These are phyloP conservation scores for Chrysochloris asiatica DNA, from an alignment of 2,113 vertebrate genomes.

Conservation along the genomic window DNA sequence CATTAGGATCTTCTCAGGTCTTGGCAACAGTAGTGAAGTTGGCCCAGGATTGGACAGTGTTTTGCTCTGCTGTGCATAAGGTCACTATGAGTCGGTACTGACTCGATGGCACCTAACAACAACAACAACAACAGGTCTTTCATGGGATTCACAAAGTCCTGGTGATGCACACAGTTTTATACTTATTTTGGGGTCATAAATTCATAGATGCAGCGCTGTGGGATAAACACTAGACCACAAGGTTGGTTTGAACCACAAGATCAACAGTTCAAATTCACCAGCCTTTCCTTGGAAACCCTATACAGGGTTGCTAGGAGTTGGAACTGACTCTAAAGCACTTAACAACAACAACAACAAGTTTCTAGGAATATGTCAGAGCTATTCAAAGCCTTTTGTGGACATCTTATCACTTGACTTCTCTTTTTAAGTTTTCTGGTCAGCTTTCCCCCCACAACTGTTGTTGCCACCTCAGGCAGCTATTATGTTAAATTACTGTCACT, in stretches of 20 bases:
- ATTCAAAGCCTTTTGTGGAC: constrained; percentile 12
- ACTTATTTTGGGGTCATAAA: constrained; percentile 1
- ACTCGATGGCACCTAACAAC: too few species aligned
- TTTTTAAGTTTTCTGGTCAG: constrained; percentile 12
- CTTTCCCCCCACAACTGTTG: constrained; percentile 33
- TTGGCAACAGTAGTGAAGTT: too few species aligned
- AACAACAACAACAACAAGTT: background rate
- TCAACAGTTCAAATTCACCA: too few species aligned
- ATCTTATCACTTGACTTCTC: constrained; percentile 34
- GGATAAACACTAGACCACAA: too few species aligned
- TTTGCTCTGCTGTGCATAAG: too few species aligned
- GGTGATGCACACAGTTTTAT: background rate
- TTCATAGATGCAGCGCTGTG: background rate
- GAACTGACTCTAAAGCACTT: too few species aligned
- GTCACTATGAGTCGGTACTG: too few species aligned
- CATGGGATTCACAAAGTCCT: background rate
- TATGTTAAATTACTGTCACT: constrained; percentile 14
- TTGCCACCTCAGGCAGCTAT: background rate
- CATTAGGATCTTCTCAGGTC: background rate
- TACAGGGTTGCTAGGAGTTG: too few species aligned
- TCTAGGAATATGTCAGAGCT: background rate
- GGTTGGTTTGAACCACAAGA: too few species aligned
- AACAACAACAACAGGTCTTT: too few species aligned
- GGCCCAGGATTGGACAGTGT: too few species aligned
- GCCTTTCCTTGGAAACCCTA: too few species aligned